Evolutionary conservation across 2,113 vertebrate genomes (phyloP), one percentile per base, ranked within the genome.

Genomic region (Stegostoma tigrinum): DNA sequence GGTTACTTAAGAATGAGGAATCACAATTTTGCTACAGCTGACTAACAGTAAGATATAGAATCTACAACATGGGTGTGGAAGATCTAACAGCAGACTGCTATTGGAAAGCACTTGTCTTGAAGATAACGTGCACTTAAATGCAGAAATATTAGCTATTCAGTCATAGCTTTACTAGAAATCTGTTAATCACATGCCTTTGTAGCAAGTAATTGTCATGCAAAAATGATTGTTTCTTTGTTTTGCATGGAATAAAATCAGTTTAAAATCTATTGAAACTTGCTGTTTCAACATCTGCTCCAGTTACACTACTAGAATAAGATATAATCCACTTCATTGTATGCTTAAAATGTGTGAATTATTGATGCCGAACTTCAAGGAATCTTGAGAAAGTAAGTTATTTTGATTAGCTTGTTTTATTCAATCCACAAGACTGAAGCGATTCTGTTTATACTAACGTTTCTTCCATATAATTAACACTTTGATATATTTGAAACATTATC

Each of bases 271-370:
- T 27, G 27, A 45, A 89, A 89, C 1, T 48, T 55, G 42, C 10
- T 52, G 48, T 89, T 42, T 45, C 86, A 89, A 30, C 23, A 52
- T 24, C 45, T 89, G 42, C 86, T 24, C 24, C 48, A 45, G 2
- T 52, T 45, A 48, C 10, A 55, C 86, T 89, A 52, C 86, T 52
- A 48, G 86, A 89, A 10, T 89, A 24, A 55, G 86, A 89, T 89
- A 12, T 89, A 30, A 89, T 48, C 27, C 21, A 87, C 45, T 55
- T 89, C 48, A 55, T 89, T 48, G 48, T 89, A 52, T 30, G 15
- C 48, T 30, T 89, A 48, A 55, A 78, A 52, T 87, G 45, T 87
- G 48, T 87, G 86, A 89, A 89, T 89, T 89, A 89, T 89, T 89
- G 48, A 48, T 34, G 27, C 86, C 27, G 10, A 89, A 48, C 24